Conservation (phyloP, 2,113 vertebrate species). For the Alaudala cheleensis region DNA sequence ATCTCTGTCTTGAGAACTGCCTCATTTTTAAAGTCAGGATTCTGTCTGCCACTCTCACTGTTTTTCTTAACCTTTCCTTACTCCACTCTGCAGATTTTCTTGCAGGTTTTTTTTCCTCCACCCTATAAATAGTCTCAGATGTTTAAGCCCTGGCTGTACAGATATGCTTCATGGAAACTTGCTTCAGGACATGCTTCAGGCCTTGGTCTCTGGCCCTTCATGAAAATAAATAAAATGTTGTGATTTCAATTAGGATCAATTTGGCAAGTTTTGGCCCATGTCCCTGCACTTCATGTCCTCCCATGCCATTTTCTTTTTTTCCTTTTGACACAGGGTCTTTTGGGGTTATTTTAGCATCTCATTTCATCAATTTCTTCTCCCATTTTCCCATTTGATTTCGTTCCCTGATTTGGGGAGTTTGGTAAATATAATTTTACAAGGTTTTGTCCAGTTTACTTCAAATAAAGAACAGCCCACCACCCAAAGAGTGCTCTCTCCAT, state of each 20-base stretch:
- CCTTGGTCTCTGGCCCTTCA: neutral
- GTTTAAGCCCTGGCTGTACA: neutral
- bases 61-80: neutral
- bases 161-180: neutral
- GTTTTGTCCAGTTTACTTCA: neutral
- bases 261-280: neutral
- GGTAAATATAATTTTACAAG: neutral
- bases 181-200: neutral
- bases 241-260: rapidly evolving
- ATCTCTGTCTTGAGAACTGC: neutral
- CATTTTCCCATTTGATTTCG: rapidly evolving
- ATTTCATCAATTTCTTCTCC: neutral
- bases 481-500: neutral
- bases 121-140: neutral
- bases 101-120: neutral
- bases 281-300: neutral
- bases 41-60: neutral
- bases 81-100: neutral
- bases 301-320: neutral
- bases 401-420: neutral
- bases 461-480: neutral
- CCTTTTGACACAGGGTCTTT: rapidly evolving
- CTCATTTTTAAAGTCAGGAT: neutral
- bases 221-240: neutral
- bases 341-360: neutral